Percentiles rank a stretch among this genome's conserved stretches.
phyloP scores from a whole-genome alignment of 92 coral and sea anemone species.

The Ricordea florida region DNA sequence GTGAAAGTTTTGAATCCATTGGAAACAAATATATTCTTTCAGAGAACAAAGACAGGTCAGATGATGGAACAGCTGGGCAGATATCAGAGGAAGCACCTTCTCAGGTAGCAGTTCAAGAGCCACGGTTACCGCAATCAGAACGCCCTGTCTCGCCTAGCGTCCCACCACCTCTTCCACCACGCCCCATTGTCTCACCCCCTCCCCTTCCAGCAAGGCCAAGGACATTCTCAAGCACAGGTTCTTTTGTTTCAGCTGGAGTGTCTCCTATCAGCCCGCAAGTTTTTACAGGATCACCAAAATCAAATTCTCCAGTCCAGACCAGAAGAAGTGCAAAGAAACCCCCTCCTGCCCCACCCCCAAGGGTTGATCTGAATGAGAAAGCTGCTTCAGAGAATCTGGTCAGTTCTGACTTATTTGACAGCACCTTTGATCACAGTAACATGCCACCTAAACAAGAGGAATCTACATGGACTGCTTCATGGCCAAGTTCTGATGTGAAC shows the following conservation, averaged over 20 bases:
- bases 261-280: constrained; percentile 47
- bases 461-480: constrained; percentile 22
- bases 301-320: constrained; percentile 44
- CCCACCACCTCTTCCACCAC: constrained; percentile 98
- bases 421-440: not conserved
- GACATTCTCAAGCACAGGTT: constrained; percentile 19
- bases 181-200: constrained; percentile 79
- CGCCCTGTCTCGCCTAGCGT: constrained; percentile 70
- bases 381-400: constrained; percentile 44
- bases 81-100: constrained; percentile 7
- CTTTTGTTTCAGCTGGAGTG: constrained; percentile 3
- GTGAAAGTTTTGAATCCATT: not conserved
- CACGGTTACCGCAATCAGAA: constrained; percentile 8
- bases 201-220: constrained; percentile 93
- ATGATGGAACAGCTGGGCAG: constrained; percentile 1
- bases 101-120: constrained; percentile 29
- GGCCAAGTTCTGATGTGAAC: constrained; percentile 14
- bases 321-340: constrained; percentile 44
- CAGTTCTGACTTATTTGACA: constrained; percentile 6
- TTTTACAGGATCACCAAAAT: constrained; percentile 16
- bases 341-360: constrained; percentile 95
- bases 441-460: not conserved
- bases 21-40: constrained; percentile 6
- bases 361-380: constrained; percentile 76
- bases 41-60: not conserved